These are phyloP conservation scores for Meteorus sp. DNA, from an alignment of 1,140 invertebrate species.

Conservation along the genomic window DNA sequence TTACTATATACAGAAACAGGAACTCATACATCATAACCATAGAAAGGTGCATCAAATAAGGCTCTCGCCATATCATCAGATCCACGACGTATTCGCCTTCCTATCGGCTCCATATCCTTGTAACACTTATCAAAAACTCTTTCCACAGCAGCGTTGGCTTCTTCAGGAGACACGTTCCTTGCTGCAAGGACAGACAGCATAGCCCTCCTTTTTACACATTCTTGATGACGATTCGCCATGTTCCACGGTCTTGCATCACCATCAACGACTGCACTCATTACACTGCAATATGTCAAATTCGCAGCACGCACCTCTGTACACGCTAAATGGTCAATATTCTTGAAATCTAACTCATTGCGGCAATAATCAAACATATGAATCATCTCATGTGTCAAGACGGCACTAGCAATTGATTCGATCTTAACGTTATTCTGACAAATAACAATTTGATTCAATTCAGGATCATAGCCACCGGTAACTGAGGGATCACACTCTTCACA, in stretches of 20 bases:
- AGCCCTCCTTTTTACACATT: constrained; percentile 90
- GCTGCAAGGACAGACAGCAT: constrained; percentile 79
- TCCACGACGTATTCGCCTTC: constrained; percentile 77
- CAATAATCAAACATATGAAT: constrained; percentile 98
- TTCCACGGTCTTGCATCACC: constrained; percentile 76
- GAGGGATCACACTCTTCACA: constrained; percentile 85
- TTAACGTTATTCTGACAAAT: constrained; percentile 85
- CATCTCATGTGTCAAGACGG: constrained; percentile 88
- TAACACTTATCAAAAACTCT: constrained; percentile 92
- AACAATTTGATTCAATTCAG: constrained; percentile 85
- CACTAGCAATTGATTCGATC: constrained; percentile 69
- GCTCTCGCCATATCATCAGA: constrained; percentile 77
- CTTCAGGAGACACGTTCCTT: constrained; percentile 70
- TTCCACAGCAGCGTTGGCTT: constrained; percentile 79
- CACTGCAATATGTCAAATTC: constrained; percentile 90
- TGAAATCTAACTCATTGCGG: constrained; percentile 84
- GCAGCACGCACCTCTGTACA: constrained; percentile 94
- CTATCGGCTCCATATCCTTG: constrained; percentile 90
- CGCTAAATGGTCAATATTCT: constrained; percentile 89
- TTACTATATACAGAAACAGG: too few relatives aligned
- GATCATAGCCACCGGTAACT: constrained; percentile 92
- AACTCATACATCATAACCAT: constrained; percentile 72
- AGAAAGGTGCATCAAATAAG: constrained; percentile 74
- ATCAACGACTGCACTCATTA: constrained; percentile 74
- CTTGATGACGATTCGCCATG: constrained; percentile 73